These are phyloP conservation scores for Strigamia transsilvanica DNA, from an alignment of 2,888 invertebrate species.

Conservation along the genomic window DNA sequence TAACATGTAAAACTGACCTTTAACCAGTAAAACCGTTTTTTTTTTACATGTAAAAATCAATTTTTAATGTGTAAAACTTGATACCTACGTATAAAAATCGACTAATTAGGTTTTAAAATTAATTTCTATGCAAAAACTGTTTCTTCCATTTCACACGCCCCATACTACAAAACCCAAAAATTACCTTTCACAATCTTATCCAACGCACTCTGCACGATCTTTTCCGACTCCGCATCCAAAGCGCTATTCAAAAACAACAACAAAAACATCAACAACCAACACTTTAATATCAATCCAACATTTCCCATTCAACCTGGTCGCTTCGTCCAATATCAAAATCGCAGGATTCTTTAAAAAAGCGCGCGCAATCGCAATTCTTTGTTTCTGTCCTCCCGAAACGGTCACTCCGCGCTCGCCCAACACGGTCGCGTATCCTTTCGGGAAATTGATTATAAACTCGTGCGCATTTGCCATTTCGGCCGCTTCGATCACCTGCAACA, in stretches of 20 bases:
- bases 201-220: slow-evolving; percentile 86
- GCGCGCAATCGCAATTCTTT: slow-evolving; percentile 92
- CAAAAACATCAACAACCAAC: too few species aligned
- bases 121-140: too few species aligned
- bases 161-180: neutral
- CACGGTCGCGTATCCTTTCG: slow-evolving; percentile 82
- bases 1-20: too few species aligned
- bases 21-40: too few species aligned
- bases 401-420: slow-evolving; percentile 91
- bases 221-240: slow-evolving; percentile 89
- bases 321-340: slow-evolving; percentile 89
- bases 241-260: neutral
- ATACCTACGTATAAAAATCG: too few species aligned
- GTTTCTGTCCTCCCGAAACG: slow-evolving; percentile 95
- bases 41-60: too few species aligned
- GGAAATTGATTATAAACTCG: slow-evolving; percentile 84
- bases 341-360: slow-evolving; percentile 91
- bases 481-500: slow-evolving; percentile 74
- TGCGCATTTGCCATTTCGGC: slow-evolving; percentile 90
- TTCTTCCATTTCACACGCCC: neutral
- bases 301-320: slow-evolving; percentile 76
- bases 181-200: slow-evolving; percentile 78
- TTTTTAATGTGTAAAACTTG: too few species aligned
- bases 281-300: neutral
- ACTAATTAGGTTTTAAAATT: too few species aligned